phyloP scores from a whole-genome alignment of 2,113 vertebrate genomes.

The Semicossyphus pulcher region DNA sequence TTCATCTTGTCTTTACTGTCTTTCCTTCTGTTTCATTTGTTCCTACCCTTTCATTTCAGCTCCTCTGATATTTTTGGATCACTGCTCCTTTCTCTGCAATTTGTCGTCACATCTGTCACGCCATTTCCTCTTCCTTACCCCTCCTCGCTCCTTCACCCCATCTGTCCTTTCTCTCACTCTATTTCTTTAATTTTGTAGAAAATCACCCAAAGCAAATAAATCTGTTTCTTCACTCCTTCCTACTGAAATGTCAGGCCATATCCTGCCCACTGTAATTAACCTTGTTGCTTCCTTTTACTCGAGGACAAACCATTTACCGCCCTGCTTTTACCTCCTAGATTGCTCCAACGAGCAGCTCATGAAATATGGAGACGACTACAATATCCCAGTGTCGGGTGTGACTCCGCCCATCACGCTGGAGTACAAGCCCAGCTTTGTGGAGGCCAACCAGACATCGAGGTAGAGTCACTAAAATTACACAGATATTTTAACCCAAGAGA shows the following conservation, averaged over 20 bases:
- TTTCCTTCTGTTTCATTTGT: conserved; percentile 30
- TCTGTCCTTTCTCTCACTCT: conserved; percentile 8
- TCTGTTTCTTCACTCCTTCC: not conserved
- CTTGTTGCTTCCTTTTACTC: not conserved
- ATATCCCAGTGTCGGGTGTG: conserved; percentile 54
- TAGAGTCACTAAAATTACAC: conserved; percentile 32
- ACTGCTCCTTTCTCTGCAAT: conserved; percentile 42
- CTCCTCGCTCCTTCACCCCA: not conserved
- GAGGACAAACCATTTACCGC: conserved; percentile 7
- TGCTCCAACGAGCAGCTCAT: conserved; percentile 74
- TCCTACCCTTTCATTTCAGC: conserved; percentile 56
- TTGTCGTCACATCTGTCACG: conserved; percentile 39
- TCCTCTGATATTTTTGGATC: conserved; percentile 57
- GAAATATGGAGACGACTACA: conserved; percentile 76
- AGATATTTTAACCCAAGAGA: conserved; percentile 17
- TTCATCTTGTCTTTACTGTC: conserved; percentile 58
- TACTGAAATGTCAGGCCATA: not conserved
- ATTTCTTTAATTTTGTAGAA: not conserved
- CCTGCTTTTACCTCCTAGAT: conserved; percentile 67
- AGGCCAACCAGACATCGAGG: conserved; percentile 79
- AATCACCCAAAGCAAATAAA: not conserved
- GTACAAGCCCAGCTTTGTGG: conserved; percentile 73
- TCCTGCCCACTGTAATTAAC: conserved; percentile 8
- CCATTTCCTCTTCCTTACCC: not conserved
- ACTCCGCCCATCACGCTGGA: conserved; percentile 69